Conservation (phyloP, 2,797 vertebrate species). For the Trachurus trachurus region DNA sequence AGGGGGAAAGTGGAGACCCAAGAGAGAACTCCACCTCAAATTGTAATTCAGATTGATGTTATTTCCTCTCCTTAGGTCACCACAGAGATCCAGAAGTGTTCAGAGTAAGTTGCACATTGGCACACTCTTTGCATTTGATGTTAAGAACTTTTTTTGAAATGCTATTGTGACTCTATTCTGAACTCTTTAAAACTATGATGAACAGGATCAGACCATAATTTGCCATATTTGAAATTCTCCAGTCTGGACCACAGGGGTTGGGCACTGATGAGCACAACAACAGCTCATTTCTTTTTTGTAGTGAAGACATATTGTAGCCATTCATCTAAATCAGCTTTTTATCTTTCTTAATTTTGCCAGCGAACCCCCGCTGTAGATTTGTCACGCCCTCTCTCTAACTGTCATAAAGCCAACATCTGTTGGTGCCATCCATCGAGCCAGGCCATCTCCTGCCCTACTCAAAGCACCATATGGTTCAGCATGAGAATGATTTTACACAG, state of each 20-base stretch:
- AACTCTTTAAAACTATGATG: too few species aligned
- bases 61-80: too few species aligned
- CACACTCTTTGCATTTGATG: too few species aligned
- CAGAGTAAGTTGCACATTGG: too few species aligned
- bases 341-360: constrained; percentile 9
- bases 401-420: constrained; percentile 44
- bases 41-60: too few species aligned
- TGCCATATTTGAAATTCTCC: neutral
- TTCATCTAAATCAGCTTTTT: constrained; percentile 22
- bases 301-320: constrained; percentile 1
- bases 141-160: too few species aligned
- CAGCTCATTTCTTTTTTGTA: neutral
- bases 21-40: too few species aligned
- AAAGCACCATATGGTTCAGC: constrained; percentile 49
- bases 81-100: too few species aligned
- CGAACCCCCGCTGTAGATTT: neutral
- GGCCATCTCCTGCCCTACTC: constrained; percentile 20
- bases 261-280: neutral
- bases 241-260: neutral
- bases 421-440: constrained; percentile 27
- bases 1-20: too few species aligned
- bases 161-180: too few species aligned
- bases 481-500: constrained; percentile 30
- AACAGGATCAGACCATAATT: too few species aligned
- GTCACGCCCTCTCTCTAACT: constrained; percentile 10